phyloP scores from a whole-genome alignment of 1,140 invertebrate genomes.

The Hormaphis cornu region DNA sequence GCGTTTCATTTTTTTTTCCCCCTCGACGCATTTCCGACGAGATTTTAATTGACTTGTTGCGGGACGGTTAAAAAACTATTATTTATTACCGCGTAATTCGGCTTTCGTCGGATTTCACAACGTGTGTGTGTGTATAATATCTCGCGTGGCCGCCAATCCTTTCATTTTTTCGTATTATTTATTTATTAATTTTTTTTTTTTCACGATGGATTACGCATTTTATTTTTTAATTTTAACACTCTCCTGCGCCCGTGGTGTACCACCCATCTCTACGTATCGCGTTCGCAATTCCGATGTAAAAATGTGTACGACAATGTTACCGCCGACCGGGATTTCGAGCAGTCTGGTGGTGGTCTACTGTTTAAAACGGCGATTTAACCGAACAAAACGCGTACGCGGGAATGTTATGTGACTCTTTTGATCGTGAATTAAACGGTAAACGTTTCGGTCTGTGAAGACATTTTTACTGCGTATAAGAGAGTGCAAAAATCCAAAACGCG shows the following conservation, averaged over 20 bases:
- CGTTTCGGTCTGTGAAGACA: too few relatives aligned
- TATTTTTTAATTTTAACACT: slow-evolving; percentile 2
- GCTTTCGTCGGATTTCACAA: slow-evolving; percentile 18
- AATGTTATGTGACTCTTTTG: too few relatives aligned
- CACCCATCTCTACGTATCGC: too few relatives aligned
- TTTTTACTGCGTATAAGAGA: too few relatives aligned
- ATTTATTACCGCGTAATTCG: slow-evolving; percentile 20
- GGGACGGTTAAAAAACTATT: slow-evolving; percentile 28
- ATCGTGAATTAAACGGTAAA: too few relatives aligned
- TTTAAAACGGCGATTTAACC: too few relatives aligned
- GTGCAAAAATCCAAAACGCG: too few relatives aligned
- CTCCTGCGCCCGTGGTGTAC: not conserved
- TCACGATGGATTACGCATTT: slow-evolving; percentile 14
- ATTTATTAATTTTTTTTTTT: slow-evolving; percentile 26
- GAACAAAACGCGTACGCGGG: too few relatives aligned
- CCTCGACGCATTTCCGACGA: not conserved
- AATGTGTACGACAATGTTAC: not conserved
- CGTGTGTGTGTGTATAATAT: too few relatives aligned
- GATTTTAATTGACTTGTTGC: slow-evolving; percentile 19
- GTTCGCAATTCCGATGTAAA: not conserved
- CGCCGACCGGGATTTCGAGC: too few relatives aligned
- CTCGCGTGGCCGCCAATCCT: not conserved
- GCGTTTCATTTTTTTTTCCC: not conserved
- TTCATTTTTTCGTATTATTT: not conserved
- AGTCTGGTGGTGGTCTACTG: too few relatives aligned